Base-by-base conservation (phyloP, 2,888 invertebrate genomes). In the Phrixothrix hirtus region DNA sequence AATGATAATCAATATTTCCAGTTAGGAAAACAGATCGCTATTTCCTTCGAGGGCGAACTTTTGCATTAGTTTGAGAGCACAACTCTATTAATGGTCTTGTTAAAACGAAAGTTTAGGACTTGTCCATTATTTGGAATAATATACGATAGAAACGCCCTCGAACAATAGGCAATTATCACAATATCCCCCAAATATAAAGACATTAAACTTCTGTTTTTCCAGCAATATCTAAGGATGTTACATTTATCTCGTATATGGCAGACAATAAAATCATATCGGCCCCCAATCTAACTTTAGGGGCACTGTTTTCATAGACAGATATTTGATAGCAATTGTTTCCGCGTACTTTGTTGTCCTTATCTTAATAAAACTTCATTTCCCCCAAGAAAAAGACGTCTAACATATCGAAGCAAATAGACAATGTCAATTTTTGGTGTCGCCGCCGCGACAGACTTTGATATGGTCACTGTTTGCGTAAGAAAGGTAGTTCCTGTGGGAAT, bases 201-300 rank as follows among this genome's bases (percentile, higher is more conserved):
- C 50, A 49, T 49, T 43, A 49, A 49, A 37, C 26, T 50, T 50
- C 43, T 50, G 50, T 50, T 50, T 50, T 43, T 50, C 37, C 38
- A 26, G 43, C 25, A 26, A 30, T 45, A 50, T 43, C 43, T 38
- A 16, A 36, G 31, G 12, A 36, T 7, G 36, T 36, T 11, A 10
- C 38, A 37, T 44, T 50, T 50, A 45, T 51, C 46, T 38, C 15
- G 36, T 31, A 34, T 37, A 39, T 10, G 31, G 39, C 15, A 30
- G 43, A 48, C 38, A 43, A 54, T 54, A 54, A 53, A 53, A 54
- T 44, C 34, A 48, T 54, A 54, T 54, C 53, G 48, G 21, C 15
- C 21, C 32, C 38, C 47, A 43, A 54, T 54, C 53, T 53, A 53
- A 27, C 43, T 34, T 37, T 9, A 30, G 30, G 31, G 39, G 36